Base-by-base conservation (phyloP, 2,888 invertebrate species). In the Cremastinae sp. region DNA sequence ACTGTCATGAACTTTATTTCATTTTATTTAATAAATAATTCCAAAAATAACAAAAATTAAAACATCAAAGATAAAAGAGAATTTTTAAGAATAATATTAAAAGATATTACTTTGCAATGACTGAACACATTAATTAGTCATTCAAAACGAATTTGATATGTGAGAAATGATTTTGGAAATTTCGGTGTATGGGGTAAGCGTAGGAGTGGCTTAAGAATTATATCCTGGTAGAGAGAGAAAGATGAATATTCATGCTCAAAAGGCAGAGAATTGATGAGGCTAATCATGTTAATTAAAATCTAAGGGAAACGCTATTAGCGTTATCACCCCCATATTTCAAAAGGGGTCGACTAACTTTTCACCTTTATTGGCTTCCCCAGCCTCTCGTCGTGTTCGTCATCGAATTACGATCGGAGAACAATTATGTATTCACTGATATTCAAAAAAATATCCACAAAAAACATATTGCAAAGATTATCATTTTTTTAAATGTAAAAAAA, bases 261-360 rank as follows among this genome's bases (percentile, higher is more conserved):
- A 34, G n/a, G 47, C 4, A 7, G 14, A 70, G 58, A 64, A 43
- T 22, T 38, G 14, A 18, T 47, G 64, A 64, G 73, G 81, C 83
- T 88, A 87, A 89, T 88, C 87, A 86, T 83, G 85, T 87, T 88
- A 87, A 89, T 89, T 88, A 88, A 88, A 87, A 87, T 82, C 85
- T 80, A 82, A 78, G 79, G 80, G 82, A 84, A 85, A 86, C 86
- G 86, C 86, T 85, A 87, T 88, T 88, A 88, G 87, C 88, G 88
- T 87, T 84, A 81, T 81, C 82, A 70, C 73, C 81, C 28, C 81
- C 73, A 45, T 59, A 56, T 36, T 72, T 74, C 70, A 59, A 45
- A 16, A 62, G 77, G 69, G 70, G 12, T 14, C 43, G 22, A 47
- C 22, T 64, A 66, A 75, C 61, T 20, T 43, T 47, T 62, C 34